These are phyloP conservation scores for Anarrhichthys ocellatus DNA, from an alignment of 2,113 vertebrate genomes.

Conservation along the genomic window DNA sequence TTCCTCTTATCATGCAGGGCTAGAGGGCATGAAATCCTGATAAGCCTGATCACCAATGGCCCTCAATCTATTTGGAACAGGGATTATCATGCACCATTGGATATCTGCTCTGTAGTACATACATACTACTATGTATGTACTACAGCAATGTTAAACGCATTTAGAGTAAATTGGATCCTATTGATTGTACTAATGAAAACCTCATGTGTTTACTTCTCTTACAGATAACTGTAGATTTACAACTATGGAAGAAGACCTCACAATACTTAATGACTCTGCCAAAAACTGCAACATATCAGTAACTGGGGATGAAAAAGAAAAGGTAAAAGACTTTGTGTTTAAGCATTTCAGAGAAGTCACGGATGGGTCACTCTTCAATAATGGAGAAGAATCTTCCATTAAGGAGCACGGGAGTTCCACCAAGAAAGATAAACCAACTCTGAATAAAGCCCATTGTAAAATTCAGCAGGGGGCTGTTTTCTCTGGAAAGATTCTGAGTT, in stretches of 20 bases:
- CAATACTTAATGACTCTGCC: conserved; percentile 68
- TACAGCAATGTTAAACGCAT: background rate
- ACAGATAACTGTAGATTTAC: conserved; percentile 64
- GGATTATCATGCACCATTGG: background rate
- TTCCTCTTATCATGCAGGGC: background rate
- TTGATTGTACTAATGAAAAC: conserved; percentile 15
- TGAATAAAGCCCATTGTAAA: conserved; percentile 82
- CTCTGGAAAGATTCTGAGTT: conserved; percentile 94
- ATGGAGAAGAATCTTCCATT: conserved; percentile 62
- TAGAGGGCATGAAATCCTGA: background rate
- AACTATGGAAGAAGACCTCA: conserved; percentile 80
- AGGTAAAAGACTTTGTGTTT: conserved; percentile 71
- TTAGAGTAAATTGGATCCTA: background rate
- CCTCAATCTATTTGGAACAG: background rate
- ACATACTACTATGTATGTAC: background rate
- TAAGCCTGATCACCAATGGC: background rate
- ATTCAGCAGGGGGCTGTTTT: conserved; percentile 85
- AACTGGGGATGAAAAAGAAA: conserved; percentile 71
- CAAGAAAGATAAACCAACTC: conserved; percentile 77
- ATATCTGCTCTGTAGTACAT: background rate
- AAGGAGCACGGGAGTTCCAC: conserved; percentile 67
- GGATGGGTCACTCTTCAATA: conserved; percentile 59
- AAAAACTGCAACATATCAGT: conserved; percentile 69
- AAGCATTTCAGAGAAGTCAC: conserved; percentile 72
- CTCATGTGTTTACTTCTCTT: conserved; percentile 39